phyloP scores from a whole-genome alignment of 1,140 invertebrate genomes.

The Gryllus bimaculatus region DNA sequence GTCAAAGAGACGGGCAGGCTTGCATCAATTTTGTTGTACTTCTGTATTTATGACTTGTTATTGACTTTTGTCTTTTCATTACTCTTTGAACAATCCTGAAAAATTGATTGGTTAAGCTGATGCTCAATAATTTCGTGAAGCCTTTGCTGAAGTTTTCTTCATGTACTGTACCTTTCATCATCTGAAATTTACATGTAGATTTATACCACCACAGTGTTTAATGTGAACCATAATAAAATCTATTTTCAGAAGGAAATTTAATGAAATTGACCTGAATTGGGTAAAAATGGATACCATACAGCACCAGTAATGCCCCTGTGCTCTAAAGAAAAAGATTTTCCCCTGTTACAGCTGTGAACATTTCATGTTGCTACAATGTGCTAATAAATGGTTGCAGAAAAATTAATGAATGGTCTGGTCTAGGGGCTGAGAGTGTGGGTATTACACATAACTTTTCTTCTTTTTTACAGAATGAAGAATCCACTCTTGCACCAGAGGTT shows the following conservation, averaged over 20 bases:
- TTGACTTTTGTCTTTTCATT: neutral
- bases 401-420: neutral
- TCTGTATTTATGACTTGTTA: too few relatives aligned
- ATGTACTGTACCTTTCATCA: too few relatives aligned
- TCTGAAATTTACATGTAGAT: neutral
- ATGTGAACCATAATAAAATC: neutral
- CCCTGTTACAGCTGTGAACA: too few relatives aligned
- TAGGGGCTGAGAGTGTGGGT: neutral
- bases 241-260: neutral
- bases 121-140: too few relatives aligned
- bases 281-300: neutral
- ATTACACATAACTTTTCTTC: neutral
- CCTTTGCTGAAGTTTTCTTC: too few relatives aligned
- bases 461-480: constrained; percentile 39
- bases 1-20: too few relatives aligned
- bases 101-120: too few relatives aligned
- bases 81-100: neutral
- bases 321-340: too few relatives aligned
- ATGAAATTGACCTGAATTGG: neutral
- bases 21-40: too few relatives aligned
- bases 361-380: neutral
- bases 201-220: neutral
- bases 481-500: constrained; percentile 47
- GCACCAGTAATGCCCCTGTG: too few relatives aligned
- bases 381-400: neutral